Conservation (phyloP, 1,140 invertebrate genomes). For the Hycleus cichorii region DNA sequence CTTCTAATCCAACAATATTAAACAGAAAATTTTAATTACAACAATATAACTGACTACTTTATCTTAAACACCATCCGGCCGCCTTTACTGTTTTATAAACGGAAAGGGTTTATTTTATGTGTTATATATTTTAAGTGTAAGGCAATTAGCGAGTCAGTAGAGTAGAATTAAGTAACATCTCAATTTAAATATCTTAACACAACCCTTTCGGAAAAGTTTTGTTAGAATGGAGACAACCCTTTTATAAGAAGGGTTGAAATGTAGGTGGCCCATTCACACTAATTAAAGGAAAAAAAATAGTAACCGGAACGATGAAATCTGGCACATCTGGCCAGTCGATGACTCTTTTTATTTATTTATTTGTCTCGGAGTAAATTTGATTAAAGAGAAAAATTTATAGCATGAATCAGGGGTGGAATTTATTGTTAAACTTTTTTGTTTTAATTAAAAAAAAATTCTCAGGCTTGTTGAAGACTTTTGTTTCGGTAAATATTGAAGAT, state of each 20-base stretch:
- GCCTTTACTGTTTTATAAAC: background rate
- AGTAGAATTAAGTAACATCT: slow-evolving; percentile 39
- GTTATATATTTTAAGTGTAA: slow-evolving; percentile 33
- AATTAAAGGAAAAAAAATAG: slow-evolving; percentile 24
- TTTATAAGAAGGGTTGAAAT: slow-evolving; percentile 13
- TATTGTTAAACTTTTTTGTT: background rate
- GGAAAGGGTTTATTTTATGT: slow-evolving; percentile 33
- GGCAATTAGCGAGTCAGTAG: slow-evolving; percentile 39
- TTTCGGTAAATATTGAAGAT: background rate
- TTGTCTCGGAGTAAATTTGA: slow-evolving; percentile 13
- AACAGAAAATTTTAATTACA: too few species aligned
- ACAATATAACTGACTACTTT: too few species aligned
- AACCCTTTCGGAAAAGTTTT: slow-evolving; percentile 18
- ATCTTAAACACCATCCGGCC: background rate
- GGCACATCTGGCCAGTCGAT: slow-evolving; percentile 32
- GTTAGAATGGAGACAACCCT: slow-evolving; percentile 4
- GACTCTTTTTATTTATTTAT: slow-evolving; percentile 28
- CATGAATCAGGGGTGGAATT: too few species aligned
- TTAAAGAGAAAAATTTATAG: slow-evolving; percentile 15
- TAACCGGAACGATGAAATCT: slow-evolving; percentile 14
- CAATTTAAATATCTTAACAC: slow-evolving; percentile 38
- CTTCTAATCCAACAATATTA: too few species aligned
- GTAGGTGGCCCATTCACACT: slow-evolving; percentile 23
- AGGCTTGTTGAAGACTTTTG: background rate
- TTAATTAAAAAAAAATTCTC: background rate